These are phyloP conservation scores for Bambusicola thoracicus DNA, from an alignment of 2,113 vertebrate species.

Conservation along the genomic window DNA sequence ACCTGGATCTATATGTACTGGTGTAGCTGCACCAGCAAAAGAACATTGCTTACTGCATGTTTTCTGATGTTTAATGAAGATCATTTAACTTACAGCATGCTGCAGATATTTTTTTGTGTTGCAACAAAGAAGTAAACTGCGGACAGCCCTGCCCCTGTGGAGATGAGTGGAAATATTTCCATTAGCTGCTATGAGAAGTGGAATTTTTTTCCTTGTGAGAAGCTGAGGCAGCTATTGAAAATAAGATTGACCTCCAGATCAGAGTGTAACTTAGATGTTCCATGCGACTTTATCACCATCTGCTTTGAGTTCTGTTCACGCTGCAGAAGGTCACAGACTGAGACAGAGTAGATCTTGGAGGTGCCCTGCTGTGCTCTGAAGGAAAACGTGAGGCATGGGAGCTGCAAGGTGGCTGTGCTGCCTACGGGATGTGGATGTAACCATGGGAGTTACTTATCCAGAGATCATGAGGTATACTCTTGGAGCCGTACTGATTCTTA, in stretches of 20 bases:
- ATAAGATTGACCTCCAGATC: slow-evolving; percentile 40
- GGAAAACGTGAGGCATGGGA: background rate
- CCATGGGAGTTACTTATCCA: background rate
- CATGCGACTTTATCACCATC: slow-evolving; percentile 19
- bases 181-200: background rate
- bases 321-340: slow-evolving; percentile 1
- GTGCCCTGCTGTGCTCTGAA: slow-evolving; percentile 16
- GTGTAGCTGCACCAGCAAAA: background rate
- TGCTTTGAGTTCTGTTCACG: slow-evolving; percentile 9
- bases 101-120: background rate
- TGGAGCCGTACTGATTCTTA: background rate
- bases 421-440: background rate
- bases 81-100: background rate
- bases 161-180: background rate
- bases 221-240: slow-evolving; percentile 14
- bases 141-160: background rate
- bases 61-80: background rate
- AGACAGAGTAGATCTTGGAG: background rate
- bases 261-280: background rate
- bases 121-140: background rate
- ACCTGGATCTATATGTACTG: background rate
- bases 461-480: background rate
- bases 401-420: background rate
- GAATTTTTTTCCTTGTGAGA: background rate
- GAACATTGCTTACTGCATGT: background rate